Evolutionary conservation across 2,113 vertebrate genomes (phyloP), one percentile per base, ranked within the genome.

Genomic region (Neodontobutis hainanensis): DNA sequence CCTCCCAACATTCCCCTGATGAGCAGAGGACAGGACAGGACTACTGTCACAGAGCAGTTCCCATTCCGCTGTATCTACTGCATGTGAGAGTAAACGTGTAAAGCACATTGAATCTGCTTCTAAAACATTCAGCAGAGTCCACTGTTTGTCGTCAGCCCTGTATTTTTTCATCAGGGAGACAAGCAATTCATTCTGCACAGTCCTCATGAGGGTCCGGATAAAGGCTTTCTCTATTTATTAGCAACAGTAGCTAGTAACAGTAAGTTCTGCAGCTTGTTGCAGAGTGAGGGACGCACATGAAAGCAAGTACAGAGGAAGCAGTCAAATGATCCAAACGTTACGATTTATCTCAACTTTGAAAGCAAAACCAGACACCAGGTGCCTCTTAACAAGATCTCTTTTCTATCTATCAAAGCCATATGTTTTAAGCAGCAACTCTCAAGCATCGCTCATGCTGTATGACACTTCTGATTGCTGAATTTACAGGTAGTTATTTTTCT

Each of bases 181-280:
- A 67, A 84, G 49, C 51, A 81, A 81, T 74, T 81, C 77, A 52
- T 86, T 85, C 68, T 76, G 32, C 48, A n/a, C 45, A 34, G 36
- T 52, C 47, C 85, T 75, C 78, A 38, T 61, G 77, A 71, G 81
- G 78, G 81, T 65, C 75, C 84, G 83, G 81, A 84, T 75, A 79
- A 79, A 74, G 71, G 38, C 68, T 70, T 14, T 71, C 84, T 77
- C 63, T 89, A 89, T 91, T 88, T 89, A 87, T 87, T 89, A 88
- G 88, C 87, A 90, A 91, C 87, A 84, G 87, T 90, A 84, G 85
- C 83, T 88, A 87, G 72, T 83, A 88, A 89, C 88, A 85, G 53
- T 82, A 83, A 62, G 11, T 59, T 68, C 63, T 77, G 65, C 58
- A 68, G 74, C 49, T 75, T 68, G 78, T 71, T 83, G 81, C 73